Conservation (phyloP, 1,140 invertebrate genomes). For the Venturia canescens region DNA sequence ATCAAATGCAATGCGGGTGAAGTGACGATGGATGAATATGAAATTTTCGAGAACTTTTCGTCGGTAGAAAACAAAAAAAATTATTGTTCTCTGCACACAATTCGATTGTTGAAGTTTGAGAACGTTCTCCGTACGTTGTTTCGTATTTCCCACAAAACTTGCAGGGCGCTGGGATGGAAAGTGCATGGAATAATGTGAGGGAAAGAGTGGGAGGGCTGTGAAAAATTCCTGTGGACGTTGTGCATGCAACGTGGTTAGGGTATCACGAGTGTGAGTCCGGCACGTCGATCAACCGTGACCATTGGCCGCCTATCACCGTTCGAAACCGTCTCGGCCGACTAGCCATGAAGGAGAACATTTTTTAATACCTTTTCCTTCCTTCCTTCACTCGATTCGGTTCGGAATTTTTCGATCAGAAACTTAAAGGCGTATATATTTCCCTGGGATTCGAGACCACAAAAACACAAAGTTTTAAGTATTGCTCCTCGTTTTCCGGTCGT, state of each 20-base stretch:
- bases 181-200: neutral
- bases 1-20: too few relatives aligned
- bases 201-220: neutral
- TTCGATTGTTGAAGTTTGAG: neutral
- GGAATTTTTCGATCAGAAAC: too few relatives aligned
- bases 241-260: slow-evolving; percentile 20
- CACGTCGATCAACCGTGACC: slow-evolving; percentile 62
- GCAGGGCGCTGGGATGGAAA: neutral
- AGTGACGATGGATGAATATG: too few relatives aligned
- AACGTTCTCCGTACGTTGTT: slow-evolving; percentile 8
- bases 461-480: too few relatives aligned
- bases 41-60: too few relatives aligned
- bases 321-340: slow-evolving; percentile 51
- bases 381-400: neutral
- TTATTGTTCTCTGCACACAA: too few relatives aligned
- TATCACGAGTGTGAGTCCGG: slow-evolving; percentile 36
- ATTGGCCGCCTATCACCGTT: slow-evolving; percentile 63
- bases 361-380: neutral
- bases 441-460: too few relatives aligned
- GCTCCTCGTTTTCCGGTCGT: too few relatives aligned
- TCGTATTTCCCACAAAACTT: slow-evolving; percentile 7
- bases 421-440: too few relatives aligned
- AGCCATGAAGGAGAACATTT: slow-evolving; percentile 48
- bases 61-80: too few relatives aligned
- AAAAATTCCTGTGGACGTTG: slow-evolving; percentile 2